A percentile compares a stretch with the other conserved stretches of the same genome.
Conservation (phyloP, 2,888 invertebrate genomes). For the Andrena fulva region DNA sequence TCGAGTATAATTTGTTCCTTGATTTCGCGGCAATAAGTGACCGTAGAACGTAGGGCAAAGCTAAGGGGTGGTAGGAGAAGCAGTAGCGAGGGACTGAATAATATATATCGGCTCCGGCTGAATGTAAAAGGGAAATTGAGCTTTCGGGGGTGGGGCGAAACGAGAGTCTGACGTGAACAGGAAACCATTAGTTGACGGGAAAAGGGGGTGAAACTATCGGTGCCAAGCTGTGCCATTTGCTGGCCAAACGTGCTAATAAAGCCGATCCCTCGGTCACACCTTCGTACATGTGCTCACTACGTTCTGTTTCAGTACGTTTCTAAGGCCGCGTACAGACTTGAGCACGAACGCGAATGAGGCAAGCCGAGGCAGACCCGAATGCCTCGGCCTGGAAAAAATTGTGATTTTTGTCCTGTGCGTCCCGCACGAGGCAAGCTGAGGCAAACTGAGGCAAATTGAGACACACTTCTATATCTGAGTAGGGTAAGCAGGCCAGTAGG, state of each 20-base stretch:
- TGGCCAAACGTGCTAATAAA: conserved; percentile 32
- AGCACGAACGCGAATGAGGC: too few species aligned
- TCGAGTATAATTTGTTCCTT: conserved; percentile 24
- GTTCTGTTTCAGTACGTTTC: not conserved
- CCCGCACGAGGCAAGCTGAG: too few species aligned
- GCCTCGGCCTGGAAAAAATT: too few species aligned
- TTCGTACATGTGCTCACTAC: conserved; percentile 6
- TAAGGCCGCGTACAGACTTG: too few species aligned
- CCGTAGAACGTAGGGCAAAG: not conserved
- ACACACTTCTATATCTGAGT: too few species aligned
- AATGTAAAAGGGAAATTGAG: conserved; percentile 56
- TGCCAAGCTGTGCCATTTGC: conserved; percentile 38
- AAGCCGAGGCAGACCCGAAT: too few species aligned
- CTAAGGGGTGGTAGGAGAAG: not conserved
- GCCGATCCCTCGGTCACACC: conserved; percentile 22
- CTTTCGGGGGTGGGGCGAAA: conserved; percentile 37
- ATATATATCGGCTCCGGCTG: conserved; percentile 40
- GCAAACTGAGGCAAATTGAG: too few species aligned
- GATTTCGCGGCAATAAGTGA: conserved; percentile 33
- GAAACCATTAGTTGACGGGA: conserved; percentile 54
- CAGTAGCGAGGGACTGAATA: conserved; percentile 30
- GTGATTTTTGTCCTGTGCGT: too few species aligned
- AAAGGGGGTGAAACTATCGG: conserved; percentile 51
- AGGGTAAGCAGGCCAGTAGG: too few species aligned
- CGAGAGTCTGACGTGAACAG: conserved; percentile 43